These are phyloP conservation scores for Laticauda colubrina DNA, from an alignment of 2,113 vertebrate species.

Conservation along the genomic window DNA sequence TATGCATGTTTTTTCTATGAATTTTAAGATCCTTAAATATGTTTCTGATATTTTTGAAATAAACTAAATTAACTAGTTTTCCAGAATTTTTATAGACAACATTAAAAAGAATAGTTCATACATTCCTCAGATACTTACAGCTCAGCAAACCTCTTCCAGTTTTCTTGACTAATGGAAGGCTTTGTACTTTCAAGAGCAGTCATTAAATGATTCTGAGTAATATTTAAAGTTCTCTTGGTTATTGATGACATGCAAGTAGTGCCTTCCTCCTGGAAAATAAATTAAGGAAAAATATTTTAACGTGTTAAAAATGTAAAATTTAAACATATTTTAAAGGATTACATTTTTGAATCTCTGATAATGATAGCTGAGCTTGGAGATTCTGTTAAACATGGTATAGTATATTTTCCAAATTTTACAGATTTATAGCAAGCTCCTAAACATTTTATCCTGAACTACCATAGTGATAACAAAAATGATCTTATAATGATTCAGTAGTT, in stretches of 20 bases:
- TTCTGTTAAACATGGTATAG: background rate
- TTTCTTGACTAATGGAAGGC: conserved; percentile 83
- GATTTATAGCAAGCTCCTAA: background rate
- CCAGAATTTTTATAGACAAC: background rate
- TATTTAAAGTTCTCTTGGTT: conserved; percentile 65
- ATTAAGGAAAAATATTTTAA: background rate
- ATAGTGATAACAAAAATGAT: background rate
- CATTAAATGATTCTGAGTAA: conserved; percentile 78
- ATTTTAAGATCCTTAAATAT: background rate
- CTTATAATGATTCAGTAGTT: background rate
- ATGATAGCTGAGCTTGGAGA: background rate
- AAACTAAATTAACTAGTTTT: background rate
- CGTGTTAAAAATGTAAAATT: background rate
- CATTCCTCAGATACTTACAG: conserved; percentile 76
- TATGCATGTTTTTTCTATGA: background rate
- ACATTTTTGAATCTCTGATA: background rate
- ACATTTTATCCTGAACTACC: background rate
- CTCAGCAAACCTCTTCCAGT: conserved; percentile 84
- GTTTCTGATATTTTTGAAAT: background rate
- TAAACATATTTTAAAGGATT: background rate
- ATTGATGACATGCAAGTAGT: conserved; percentile 61
- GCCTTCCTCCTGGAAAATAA: conserved; percentile 73
- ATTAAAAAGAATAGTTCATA: background rate
- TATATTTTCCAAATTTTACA: background rate
- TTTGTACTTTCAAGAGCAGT: conserved; percentile 78